phyloP scores from a whole-genome alignment of 2,888 invertebrate species.

The Apodemia duryi region DNA sequence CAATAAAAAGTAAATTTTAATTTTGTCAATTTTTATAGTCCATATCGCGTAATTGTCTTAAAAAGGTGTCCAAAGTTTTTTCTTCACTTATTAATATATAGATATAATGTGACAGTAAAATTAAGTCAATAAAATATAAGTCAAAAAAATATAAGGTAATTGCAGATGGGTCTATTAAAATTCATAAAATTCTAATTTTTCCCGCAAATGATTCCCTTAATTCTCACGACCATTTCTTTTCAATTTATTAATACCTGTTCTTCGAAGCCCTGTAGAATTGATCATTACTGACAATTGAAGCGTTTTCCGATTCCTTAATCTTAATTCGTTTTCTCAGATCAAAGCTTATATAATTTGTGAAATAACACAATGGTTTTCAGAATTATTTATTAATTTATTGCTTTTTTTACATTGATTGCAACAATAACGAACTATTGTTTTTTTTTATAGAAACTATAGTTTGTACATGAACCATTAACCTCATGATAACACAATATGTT shows the following conservation, averaged over 20 bases:
- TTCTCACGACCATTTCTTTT: neutral
- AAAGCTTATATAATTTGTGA: neutral
- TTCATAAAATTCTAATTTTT: neutral
- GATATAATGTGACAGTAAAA: too few relatives aligned
- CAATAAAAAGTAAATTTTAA: too few relatives aligned
- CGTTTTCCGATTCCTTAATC: constrained; percentile 19
- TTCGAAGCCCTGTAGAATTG: constrained; percentile 9
- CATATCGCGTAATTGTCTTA: too few relatives aligned
- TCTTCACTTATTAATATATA: too few relatives aligned
- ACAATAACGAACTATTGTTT: too few relatives aligned
- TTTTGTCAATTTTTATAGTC: too few relatives aligned
- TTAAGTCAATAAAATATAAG: neutral
- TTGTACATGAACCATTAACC: too few relatives aligned
- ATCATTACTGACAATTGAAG: constrained; percentile 17
- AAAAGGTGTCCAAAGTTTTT: too few relatives aligned
- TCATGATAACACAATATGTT: too few relatives aligned
- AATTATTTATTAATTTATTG: neutral
- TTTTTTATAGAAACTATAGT: too few relatives aligned
- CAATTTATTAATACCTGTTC: constrained; percentile 1
- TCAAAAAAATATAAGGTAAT: neutral
- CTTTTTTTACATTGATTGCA: neutral
- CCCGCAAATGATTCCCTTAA: constrained; percentile 2
- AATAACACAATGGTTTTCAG: neutral
- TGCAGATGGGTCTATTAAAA: neutral
- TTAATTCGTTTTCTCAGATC: constrained; percentile 16